phyloP scores from a whole-genome alignment of 2,888 invertebrate genomes.

The Melinopterus prodromus region DNA sequence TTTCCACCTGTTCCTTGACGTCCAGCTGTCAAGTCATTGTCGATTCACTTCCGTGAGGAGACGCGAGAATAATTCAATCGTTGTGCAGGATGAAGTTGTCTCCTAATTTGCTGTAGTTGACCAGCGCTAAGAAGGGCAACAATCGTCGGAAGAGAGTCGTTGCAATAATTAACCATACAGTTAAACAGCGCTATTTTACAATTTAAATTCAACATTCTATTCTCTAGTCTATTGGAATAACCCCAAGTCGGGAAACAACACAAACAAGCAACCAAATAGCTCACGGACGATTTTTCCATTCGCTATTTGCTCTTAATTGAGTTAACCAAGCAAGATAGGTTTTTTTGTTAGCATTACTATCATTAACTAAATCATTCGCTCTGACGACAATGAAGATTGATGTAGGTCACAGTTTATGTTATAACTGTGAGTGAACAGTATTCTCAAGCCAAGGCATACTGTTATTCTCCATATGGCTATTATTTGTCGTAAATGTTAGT shows the following conservation, averaged over 20 bases:
- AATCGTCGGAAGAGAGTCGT: not conserved
- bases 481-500: not conserved
- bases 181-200: not conserved
- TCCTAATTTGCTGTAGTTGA: not conserved
- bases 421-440: not conserved
- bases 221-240: not conserved
- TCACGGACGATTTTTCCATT: too few species aligned
- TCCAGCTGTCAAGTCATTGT: not conserved
- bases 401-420: not conserved
- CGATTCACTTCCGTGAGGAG: not conserved
- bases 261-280: not conserved
- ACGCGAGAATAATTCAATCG: not conserved
- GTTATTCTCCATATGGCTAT: not conserved
- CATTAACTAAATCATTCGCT: not conserved
- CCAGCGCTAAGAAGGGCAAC: not conserved
- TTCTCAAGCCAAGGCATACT: not conserved
- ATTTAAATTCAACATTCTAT: not conserved
- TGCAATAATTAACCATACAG: not conserved
- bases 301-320: not conserved
- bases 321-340: not conserved
- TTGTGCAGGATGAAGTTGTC: not conserved
- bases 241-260: not conserved
- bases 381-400: not conserved
- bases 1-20: not conserved
- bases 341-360: not conserved